Evolutionary conservation across 2,888 invertebrate species (phyloP), one percentile per base, ranked within the genome.

Genomic region (Entomobrya multifasciata): DNA sequence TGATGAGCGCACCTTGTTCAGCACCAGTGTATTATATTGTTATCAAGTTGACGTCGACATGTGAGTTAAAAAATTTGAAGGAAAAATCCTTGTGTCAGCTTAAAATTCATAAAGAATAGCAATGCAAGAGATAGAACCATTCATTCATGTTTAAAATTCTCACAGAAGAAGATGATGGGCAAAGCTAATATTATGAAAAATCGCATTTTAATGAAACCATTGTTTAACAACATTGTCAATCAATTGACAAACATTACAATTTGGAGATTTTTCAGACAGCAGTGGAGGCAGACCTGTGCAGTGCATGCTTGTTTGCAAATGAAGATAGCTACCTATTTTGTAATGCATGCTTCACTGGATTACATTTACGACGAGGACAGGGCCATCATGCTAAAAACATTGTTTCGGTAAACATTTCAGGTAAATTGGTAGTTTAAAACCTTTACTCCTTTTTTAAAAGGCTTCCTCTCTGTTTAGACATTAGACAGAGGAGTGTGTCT

Each of bases 201-300:
- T 67, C 55, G 47, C 67, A 84, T 84, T 84, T 76, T 77, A 77
- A 77, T 84, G 76, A 84, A 76, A 65, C 76, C 44, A 84, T 67
- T 84, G 77, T 84, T 67, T 77, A 84, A 74, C 76, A 67, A 67
- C 55, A 55, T 77, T 84, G 83, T 84, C 83, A 84, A 77, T 77
- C 83, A 84, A 84, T 62, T 44, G 70, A 17, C 70, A 70, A 22
- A 41, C 36, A 41, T 2, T 36, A 65, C 30, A 65, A 65, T 60
- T 60, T 15, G 30, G 2, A 36, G 17, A 30, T 36, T 1, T 8
- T n/a, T 17, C 36, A 4, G 10, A 36, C 11, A 27, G 0, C 15
- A 6, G 13, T 60, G 1, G 30, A 15, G 30, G n/a, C 10, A n/a
- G 22, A 2, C 20, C 2, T 57, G 25, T 17, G 1, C 17, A n/a